Percentiles rank a stretch among this genome's conserved stretches.
Evolutionary conservation across 2,113 vertebrate species (phyloP).

Genomic region (Corythornis vintsioides): DNA sequence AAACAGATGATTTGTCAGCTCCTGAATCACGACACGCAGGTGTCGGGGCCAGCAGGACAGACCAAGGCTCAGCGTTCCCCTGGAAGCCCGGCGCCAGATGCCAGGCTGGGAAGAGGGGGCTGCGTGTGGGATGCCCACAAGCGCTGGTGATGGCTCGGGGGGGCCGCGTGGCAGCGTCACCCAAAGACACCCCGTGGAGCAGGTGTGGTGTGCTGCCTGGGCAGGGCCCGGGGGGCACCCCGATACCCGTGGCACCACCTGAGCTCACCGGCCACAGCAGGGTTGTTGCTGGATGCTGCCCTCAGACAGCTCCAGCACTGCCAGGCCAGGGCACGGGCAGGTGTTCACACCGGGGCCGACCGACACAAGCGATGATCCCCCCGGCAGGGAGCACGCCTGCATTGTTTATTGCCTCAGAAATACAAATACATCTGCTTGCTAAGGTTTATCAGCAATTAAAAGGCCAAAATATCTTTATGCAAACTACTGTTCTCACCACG

Average conservation of each 20-base stretch:
- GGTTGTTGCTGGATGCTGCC: not conserved
- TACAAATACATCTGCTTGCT: not conserved
- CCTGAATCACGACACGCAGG: not conserved
- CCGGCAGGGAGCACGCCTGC: not conserved
- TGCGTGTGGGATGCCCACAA: rapidly evolving
- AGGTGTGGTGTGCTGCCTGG: not conserved
- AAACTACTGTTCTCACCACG: not conserved
- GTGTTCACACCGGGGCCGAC: rapidly evolving
- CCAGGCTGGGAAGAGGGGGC: not conserved
- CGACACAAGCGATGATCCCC: not conserved
- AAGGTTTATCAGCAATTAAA: not conserved
- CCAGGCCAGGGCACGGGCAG: not conserved
- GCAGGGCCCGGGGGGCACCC: not conserved
- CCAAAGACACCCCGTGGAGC: not conserved
- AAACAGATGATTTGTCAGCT: not conserved
- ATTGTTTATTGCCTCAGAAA: not conserved
- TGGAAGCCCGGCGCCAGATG: not conserved
- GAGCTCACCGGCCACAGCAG: rapidly evolving
- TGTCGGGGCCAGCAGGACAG: not conserved
- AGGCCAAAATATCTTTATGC: not conserved
- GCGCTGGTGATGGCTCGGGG: rapidly evolving
- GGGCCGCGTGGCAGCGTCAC: not conserved
- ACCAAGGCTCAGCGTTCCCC: not conserved
- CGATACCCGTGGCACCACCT: rapidly evolving
- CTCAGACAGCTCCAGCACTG: not conserved